A percentile compares a stretch with the other conserved stretches of the same genome.
phyloP scores from a whole-genome alignment of 1,140 invertebrate species.

The Hestina assimilis region DNA sequence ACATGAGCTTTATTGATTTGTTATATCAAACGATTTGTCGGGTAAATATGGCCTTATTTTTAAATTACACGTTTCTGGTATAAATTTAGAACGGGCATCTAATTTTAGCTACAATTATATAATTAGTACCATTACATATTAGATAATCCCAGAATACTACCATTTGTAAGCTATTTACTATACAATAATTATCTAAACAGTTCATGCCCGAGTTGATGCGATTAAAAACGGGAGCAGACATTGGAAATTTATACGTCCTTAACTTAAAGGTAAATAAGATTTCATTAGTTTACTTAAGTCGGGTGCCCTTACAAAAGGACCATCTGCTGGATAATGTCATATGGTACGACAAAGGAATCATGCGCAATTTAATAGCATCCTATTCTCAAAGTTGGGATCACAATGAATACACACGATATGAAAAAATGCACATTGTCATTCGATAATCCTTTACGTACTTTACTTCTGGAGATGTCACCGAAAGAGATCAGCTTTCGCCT shows the following conservation, averaged over 20 bases:
- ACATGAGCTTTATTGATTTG: no score
- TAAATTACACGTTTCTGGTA: no score
- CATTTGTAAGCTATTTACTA: no score
- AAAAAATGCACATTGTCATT: slow-evolving; percentile 74
- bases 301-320: slow-evolving; percentile 53
- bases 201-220: neutral
- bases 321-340: slow-evolving; percentile 73
- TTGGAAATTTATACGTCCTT: slow-evolving; percentile 18
- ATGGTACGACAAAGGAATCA: slow-evolving; percentile 67
- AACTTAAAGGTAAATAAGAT: slow-evolving; percentile 13
- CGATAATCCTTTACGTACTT: slow-evolving; percentile 74
- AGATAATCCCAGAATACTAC: no score
- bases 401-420: slow-evolving; percentile 56
- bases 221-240: slow-evolving; percentile 2
- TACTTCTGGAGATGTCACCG: slow-evolving; percentile 72
- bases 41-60: no score
- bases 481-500: slow-evolving; percentile 72
- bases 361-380: slow-evolving; percentile 77
- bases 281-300: slow-evolving; percentile 47
- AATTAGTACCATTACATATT: no score
- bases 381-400: slow-evolving; percentile 60
- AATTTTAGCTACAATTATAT: no score
- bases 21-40: no score
- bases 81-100: no score
- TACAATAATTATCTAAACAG: no score